A percentile compares a stretch with the other conserved stretches of the same genome.
Conservation (phyloP, 2,888 invertebrate species). For the Papilio protenor region DNA sequence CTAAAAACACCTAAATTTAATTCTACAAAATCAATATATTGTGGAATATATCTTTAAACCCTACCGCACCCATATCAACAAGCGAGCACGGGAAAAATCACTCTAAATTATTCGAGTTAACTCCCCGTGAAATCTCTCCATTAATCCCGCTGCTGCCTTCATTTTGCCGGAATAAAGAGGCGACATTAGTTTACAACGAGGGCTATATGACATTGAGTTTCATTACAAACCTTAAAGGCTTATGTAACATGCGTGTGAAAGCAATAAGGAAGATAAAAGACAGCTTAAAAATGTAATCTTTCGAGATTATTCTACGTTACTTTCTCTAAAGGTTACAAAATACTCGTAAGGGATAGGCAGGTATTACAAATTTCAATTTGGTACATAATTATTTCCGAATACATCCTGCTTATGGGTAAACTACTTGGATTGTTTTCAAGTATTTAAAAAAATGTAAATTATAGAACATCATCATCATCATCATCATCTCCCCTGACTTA, state of each 20-base stretch:
- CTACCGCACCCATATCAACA: conserved; percentile 37
- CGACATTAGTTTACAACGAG: conserved; percentile 48
- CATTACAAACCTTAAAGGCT: conserved; percentile 27
- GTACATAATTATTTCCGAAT: too few relatives aligned
- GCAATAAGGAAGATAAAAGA: conserved; percentile 16
- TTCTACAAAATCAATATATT: too few relatives aligned
- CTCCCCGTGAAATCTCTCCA: conserved; percentile 69
- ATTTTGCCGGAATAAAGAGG: conserved; percentile 51
- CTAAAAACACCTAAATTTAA: too few relatives aligned
- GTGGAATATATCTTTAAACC: too few relatives aligned
- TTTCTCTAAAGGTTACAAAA: neutral
- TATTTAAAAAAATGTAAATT: too few relatives aligned
- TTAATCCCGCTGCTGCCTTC: conserved; percentile 64
- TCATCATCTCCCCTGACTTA: too few relatives aligned
- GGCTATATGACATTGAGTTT: conserved; percentile 24
- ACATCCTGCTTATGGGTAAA: too few relatives aligned
- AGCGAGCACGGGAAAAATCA: conserved; percentile 58
- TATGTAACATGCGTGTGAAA: conserved; percentile 15
- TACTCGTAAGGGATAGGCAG: neutral
- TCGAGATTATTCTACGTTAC: neutral
- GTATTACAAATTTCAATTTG: neutral
- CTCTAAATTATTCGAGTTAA: conserved; percentile 69
- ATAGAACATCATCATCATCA: too few relatives aligned
- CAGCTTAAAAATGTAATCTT: conserved; percentile 1
- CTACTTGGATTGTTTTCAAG: too few relatives aligned